phyloP scores from a whole-genome alignment of 1,140 invertebrate species.

The Antheraea pernyi region DNA sequence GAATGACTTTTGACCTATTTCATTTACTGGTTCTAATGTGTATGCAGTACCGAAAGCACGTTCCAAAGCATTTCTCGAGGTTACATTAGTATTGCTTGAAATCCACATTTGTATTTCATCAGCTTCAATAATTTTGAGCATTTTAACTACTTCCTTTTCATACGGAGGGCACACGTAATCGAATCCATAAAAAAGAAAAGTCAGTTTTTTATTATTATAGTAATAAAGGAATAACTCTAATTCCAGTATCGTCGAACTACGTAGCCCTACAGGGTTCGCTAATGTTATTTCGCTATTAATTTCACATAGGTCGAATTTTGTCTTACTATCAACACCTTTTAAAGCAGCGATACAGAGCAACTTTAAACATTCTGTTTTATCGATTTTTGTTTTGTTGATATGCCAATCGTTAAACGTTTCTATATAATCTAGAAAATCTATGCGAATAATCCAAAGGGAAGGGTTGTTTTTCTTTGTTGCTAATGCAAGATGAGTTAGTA shows the following conservation, averaged over 20 bases:
- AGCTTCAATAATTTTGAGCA: constrained; percentile 16
- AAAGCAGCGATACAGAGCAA: constrained; percentile 20
- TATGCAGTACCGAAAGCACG: constrained; percentile 14
- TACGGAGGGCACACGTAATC: constrained; percentile 22
- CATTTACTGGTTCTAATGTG: constrained; percentile 13
- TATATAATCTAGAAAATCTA: constrained; percentile 16
- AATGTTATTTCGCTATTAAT: not conserved
- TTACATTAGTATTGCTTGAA: constrained; percentile 11
- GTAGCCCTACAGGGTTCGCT: not conserved
- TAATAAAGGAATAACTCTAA: constrained; percentile 23
- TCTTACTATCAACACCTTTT: constrained; percentile 12
- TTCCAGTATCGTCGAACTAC: constrained; percentile 14
- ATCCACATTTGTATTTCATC: constrained; percentile 21
- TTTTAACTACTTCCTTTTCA: constrained; percentile 15
- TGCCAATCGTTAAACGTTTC: constrained; percentile 16
- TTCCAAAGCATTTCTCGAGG: constrained; percentile 11
- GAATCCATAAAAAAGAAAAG: constrained; percentile 30
- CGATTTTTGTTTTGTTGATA: not conserved
- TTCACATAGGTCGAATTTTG: constrained; percentile 3
- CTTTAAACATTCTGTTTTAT: constrained; percentile 1
- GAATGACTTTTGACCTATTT: constrained; percentile 17
- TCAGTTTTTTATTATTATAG: constrained; percentile 23
- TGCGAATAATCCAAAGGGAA: constrained; percentile 15
- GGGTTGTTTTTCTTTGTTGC: constrained; percentile 22
- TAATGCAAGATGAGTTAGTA: constrained; percentile 23